phyloP scores from a whole-genome alignment of 2,888 invertebrate species.

The Gymnosoma rotundatum region DNA sequence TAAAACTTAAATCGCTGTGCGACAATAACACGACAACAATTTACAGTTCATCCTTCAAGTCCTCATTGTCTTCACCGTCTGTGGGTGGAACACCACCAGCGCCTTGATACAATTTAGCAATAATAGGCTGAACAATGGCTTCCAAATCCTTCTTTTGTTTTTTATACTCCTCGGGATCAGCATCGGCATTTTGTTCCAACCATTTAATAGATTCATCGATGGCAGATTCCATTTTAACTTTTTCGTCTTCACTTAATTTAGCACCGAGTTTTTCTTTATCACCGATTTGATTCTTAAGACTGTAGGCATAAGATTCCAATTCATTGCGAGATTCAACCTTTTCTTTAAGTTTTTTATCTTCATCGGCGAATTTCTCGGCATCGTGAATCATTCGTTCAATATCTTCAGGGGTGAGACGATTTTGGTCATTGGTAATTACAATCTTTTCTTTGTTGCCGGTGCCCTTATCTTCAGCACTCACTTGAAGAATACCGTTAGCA shows the following conservation, averaged over 20 bases:
- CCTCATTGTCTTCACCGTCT: slow-evolving; percentile 87
- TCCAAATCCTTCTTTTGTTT: slow-evolving; percentile 97
- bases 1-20: slow-evolving; percentile 58
- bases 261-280: slow-evolving; percentile 99
- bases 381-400: slow-evolving; percentile 99
- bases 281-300: slow-evolving; percentile 96
- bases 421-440: slow-evolving; percentile 99
- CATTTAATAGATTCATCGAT: slow-evolving; percentile 98
- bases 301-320: slow-evolving; percentile 98
- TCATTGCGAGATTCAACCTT: slow-evolving; percentile 98
- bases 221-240: slow-evolving; percentile 96
- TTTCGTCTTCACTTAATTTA: slow-evolving; percentile 94
- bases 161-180: slow-evolving; percentile 95
- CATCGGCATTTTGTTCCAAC: slow-evolving; percentile 97
- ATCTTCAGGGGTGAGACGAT: slow-evolving; percentile 97
- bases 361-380: slow-evolving; percentile 99
- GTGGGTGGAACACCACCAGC: slow-evolving; percentile 91
- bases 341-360: slow-evolving; percentile 98
- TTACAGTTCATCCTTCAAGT: slow-evolving; percentile 93
- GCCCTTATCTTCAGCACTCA: slow-evolving; percentile 99
- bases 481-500: slow-evolving; percentile 96
- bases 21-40: slow-evolving; percentile 52
- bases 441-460: slow-evolving; percentile 99
- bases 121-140: slow-evolving; percentile 97
- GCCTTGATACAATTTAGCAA: slow-evolving; percentile 96